A percentile compares a stretch with the other conserved stretches of the same genome.
phyloP scores from a whole-genome alignment of 2,113 vertebrate genomes.

The Cochlearius cochlearius region DNA sequence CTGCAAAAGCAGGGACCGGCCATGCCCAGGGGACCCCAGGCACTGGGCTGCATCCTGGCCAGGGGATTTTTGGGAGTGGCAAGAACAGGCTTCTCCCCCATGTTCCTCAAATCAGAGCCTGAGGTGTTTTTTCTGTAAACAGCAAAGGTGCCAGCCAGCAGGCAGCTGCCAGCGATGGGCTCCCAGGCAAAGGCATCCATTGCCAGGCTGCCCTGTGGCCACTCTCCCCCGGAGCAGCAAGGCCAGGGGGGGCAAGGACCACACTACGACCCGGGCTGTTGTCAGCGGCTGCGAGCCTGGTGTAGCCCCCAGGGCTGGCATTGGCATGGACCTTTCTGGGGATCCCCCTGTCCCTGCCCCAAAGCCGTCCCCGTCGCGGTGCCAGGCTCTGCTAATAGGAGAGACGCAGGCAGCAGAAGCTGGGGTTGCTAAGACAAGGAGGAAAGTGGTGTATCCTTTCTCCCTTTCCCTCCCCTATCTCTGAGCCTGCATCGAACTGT shows the following conservation, averaged over 20 bases:
- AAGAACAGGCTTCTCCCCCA: neutral
- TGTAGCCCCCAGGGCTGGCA: neutral
- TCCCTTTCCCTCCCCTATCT: neutral
- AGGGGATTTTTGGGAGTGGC: neutral
- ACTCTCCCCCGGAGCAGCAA: neutral
- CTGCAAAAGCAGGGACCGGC: neutral
- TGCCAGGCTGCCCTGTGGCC: neutral
- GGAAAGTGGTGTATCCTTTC: neutral
- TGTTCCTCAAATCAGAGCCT: neutral
- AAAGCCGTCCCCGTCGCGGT: rapidly evolving
- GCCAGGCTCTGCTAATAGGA: neutral
- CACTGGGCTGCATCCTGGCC: rapidly evolving
- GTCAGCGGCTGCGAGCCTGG: neutral
- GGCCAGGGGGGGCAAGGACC: neutral
- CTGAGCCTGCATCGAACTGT: neutral
- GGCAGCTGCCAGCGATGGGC: neutral
- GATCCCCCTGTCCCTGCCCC: neutral
- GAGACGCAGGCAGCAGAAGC: neutral
- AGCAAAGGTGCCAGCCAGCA: neutral
- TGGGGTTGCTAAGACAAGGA: neutral
- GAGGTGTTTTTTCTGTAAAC: neutral
- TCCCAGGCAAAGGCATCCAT: neutral
- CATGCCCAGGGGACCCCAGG: neutral
- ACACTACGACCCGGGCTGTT: neutral
- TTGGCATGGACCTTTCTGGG: neutral